Conservation (phyloP, 2,797 vertebrate species). For the Taeniopygia guttata region DNA sequence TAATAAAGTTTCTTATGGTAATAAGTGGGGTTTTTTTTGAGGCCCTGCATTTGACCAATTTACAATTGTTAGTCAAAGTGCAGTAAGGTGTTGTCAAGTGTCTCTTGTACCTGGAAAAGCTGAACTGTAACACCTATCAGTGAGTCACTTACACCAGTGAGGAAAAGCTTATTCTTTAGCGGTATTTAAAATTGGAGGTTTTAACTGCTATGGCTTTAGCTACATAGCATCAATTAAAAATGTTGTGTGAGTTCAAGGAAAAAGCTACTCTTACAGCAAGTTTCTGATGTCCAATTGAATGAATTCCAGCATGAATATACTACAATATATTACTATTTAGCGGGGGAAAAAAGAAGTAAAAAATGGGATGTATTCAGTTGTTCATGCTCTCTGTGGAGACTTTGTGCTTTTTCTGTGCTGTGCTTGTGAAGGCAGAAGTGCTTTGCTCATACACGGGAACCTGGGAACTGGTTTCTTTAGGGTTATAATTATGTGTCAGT, state of each 20-base stretch:
- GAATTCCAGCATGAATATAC: background rate
- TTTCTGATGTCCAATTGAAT: background rate
- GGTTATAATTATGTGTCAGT: background rate
- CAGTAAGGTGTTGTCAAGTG: background rate
- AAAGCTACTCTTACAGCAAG: background rate
- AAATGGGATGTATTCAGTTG: background rate
- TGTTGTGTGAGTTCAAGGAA: background rate
- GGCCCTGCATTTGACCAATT: background rate
- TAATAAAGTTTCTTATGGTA: background rate
- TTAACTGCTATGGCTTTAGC: background rate
- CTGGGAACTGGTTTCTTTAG: fast-evolving
- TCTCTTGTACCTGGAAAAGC: background rate
- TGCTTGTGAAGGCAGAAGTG: background rate
- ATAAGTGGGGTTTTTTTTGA: background rate
- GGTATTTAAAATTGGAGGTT: background rate
- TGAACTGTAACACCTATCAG: background rate
- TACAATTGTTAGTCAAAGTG: background rate
- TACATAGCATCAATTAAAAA: background rate
- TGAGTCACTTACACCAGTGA: background rate
- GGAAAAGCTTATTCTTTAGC: background rate
- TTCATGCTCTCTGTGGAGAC: background rate
- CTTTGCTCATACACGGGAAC: background rate
- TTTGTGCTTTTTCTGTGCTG: background rate
- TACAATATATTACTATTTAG: background rate
- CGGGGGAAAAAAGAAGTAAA: background rate